Evolutionary conservation across 2,113 vertebrate species (phyloP), one percentile per base, ranked within the genome.

Genomic region (Anseranas semipalmata): DNA sequence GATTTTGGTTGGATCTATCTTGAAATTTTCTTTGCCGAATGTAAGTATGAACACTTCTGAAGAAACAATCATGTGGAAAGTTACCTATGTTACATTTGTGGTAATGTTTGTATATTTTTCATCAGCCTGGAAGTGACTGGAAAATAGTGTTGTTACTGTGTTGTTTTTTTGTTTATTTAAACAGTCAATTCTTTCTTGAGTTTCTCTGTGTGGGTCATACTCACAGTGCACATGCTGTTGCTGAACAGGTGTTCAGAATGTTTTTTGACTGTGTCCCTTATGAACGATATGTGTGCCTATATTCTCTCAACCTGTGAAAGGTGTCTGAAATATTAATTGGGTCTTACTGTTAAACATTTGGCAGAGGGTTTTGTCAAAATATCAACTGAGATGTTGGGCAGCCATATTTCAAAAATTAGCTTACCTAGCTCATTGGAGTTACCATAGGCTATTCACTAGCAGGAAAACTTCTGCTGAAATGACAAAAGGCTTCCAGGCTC

Each of bases 1-100:
- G 85, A 89, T 19, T 90, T 24, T 9, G 87, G 98, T 75, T 95
- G 79, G 53, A 43, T 87, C 6, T 85, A 96, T 58, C 95, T 99
- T 10, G 96, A 96, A 8, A 48, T 98, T 20, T 89, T 99, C 87
- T 99, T 99, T 94, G 92, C 63, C 25, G 96, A 98, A 71, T 99
- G 99, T 99, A 98, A 99, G 99, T 98, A 35, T 79, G 75, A 73
- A 10, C 56, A 15, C 9, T 15, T 58, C 37, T 86, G 60, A 60
- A 68, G 78, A 75, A 41, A 25, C 45, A 65, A 9, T 17, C 15
- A 52, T 8, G 16, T 28, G 48, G 74, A n/a, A 53, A 89, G 55
- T 73, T 7, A 41, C 2, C 32, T 17, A 0, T 18, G 43, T 11
- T 35, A 4, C 68, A 65, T 12, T 27, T 35, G 2, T 30, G 7